These are phyloP conservation scores for Drosophila prostipennis DNA, from an alignment of 2,888 invertebrate species.

Conservation along the genomic window DNA sequence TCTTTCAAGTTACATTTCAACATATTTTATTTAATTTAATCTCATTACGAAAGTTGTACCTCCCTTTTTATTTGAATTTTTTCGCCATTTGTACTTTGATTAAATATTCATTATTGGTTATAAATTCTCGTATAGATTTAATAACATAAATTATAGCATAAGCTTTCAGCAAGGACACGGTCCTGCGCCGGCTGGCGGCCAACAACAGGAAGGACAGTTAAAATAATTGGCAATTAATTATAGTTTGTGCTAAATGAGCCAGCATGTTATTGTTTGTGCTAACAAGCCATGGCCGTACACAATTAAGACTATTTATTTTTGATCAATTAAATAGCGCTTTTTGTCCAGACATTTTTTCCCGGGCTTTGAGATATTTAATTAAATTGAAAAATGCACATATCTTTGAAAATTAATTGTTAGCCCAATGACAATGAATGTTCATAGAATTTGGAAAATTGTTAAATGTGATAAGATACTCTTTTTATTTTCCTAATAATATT, in stretches of 20 bases:
- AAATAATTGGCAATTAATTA: conserved; percentile 68
- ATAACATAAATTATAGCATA: conserved; percentile 32
- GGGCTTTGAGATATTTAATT: conserved; percentile 19
- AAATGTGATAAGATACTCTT: no score
- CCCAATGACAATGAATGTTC: neutral
- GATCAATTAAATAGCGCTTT: conserved; percentile 28
- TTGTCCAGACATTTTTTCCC: neutral
- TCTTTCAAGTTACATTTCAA: neutral
- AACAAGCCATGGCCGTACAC: conserved; percentile 34
- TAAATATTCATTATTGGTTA: conserved; percentile 45
- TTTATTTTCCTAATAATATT: no score
- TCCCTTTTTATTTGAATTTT: conserved; percentile 1
- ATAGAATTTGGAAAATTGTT: no score
- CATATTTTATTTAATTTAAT: neutral
- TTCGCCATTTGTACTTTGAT: conserved; percentile 28
- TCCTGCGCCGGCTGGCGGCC: conserved; percentile 34
- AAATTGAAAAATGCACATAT: conserved; percentile 8
- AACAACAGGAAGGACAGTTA: conserved; percentile 25
- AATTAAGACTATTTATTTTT: conserved; percentile 43
- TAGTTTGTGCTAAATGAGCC: conserved; percentile 47
- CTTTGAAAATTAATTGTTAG: neutral
- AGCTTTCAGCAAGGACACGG: conserved; percentile 33
- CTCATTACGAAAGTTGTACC: neutral
- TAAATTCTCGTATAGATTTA: conserved; percentile 35
- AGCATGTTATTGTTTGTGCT: conserved; percentile 37